Conservation (phyloP, 2,797 vertebrate species). For the Schizopygopsis pylzovi region DNA sequence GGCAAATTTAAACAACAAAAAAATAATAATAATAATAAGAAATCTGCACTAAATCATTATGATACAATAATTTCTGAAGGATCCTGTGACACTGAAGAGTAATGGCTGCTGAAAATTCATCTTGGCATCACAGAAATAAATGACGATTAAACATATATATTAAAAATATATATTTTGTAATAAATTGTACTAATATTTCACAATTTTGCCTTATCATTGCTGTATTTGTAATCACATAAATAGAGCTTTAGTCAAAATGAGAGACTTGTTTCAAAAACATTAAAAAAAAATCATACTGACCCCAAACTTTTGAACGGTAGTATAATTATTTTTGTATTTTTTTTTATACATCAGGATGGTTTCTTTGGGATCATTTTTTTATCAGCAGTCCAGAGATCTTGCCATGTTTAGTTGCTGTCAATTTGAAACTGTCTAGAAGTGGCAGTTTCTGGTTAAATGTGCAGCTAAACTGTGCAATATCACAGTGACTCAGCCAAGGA, state of each 20-base stretch:
- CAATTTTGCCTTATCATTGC: neutral
- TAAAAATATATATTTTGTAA: neutral
- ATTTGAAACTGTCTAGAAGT: slow-evolving; percentile 1
- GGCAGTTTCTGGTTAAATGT: neutral
- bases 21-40: neutral
- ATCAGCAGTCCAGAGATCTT: slow-evolving; percentile 3
- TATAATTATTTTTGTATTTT: neutral
- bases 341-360: slow-evolving; percentile 5
- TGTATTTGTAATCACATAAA: neutral
- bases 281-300: neutral
- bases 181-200: neutral
- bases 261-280: neutral
- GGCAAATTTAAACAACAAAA: neutral
- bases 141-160: neutral
- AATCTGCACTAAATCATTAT: neutral
- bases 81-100: neutral
- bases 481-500: slow-evolving; percentile 68
- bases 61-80: neutral
- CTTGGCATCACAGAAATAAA: neutral
- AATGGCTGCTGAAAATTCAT: neutral
- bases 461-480: slow-evolving; percentile 38
- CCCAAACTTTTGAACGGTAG: neutral
- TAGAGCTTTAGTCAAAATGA: neutral
- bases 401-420: neutral
- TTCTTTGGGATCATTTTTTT: slow-evolving; percentile 4